Percentiles rank a stretch among this genome's conserved stretches.
These are phyloP conservation scores for Phoebastria nigripes DNA, from an alignment of 2,797 vertebrate genomes.

Conservation along the genomic window DNA sequence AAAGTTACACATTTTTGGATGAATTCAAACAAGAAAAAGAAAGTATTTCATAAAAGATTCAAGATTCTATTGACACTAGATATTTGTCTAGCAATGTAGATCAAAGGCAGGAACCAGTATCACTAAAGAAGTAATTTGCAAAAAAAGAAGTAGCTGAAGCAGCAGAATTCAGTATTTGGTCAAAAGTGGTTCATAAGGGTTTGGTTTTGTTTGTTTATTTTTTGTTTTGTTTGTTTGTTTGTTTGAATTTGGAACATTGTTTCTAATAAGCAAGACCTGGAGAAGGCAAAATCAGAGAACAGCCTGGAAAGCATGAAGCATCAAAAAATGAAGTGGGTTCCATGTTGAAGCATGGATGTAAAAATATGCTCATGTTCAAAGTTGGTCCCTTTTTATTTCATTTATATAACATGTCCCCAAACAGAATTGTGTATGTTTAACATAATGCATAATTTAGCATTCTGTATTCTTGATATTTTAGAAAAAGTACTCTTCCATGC, in stretches of 20 bases:
- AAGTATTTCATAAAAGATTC: constrained; percentile 46
- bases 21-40: constrained; percentile 63
- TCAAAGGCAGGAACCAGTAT: constrained; percentile 32
- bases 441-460: background rate
- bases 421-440: background rate
- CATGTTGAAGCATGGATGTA: constrained; percentile 16
- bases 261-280: constrained; percentile 16
- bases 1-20: constrained; percentile 28
- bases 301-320: constrained; percentile 36
- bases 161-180: constrained; percentile 42
- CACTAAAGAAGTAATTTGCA: constrained; percentile 22
- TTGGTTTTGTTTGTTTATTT: background rate
- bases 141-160: constrained; percentile 35
- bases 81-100: constrained; percentile 21
- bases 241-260: constrained; percentile 3
- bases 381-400: background rate
- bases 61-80: constrained; percentile 55
- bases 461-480: background rate
- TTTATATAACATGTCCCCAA: background rate
- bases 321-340: constrained; percentile 43
- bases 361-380: background rate
- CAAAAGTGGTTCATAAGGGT: background rate
- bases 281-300: constrained; percentile 43
- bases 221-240: background rate
- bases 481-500: background rate